A percentile compares a stretch with the other conserved stretches of the same genome.
Conservation (phyloP, 2,113 vertebrate species). For the Grallaria varia region DNA sequence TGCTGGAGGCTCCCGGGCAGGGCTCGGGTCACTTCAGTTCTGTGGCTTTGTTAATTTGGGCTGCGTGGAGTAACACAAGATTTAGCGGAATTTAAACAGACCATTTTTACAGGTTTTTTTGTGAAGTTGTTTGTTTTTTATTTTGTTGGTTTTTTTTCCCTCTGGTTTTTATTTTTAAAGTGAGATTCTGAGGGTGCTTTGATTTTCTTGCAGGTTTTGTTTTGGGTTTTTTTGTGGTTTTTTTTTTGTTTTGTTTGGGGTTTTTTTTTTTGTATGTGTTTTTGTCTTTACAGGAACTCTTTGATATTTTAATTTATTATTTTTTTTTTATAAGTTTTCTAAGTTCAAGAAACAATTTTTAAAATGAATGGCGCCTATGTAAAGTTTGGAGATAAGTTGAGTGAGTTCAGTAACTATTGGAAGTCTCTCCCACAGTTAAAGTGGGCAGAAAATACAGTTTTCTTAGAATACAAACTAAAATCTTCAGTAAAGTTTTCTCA, state of each 20-base stretch:
- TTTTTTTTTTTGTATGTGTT: background rate
- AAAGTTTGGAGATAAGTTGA: background rate
- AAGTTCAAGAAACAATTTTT: background rate
- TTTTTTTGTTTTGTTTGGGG: background rate
- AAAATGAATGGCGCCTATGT: background rate
- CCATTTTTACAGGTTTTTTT: accelerated
- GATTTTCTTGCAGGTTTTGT: background rate
- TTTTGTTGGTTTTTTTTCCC: background rate
- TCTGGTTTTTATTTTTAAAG: background rate
- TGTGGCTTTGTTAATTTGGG: background rate
- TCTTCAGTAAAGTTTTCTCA: no score
- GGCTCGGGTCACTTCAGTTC: accelerated
- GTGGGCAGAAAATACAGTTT: background rate
- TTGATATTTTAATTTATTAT: background rate
- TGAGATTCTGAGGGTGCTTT: background rate
- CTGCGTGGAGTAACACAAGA: background rate
- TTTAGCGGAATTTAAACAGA: background rate
- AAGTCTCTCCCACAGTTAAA: accelerated
- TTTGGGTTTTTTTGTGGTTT: no score
- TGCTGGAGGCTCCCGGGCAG: background rate
- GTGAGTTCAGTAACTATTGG: background rate
- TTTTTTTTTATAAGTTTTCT: background rate
- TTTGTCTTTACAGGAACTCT: accelerated
- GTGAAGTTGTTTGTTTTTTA: no score
- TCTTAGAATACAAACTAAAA: background rate